These are phyloP conservation scores for Acanthosepion pharaonis DNA, from an alignment of 2,888 invertebrate species.

Conservation along the genomic window DNA sequence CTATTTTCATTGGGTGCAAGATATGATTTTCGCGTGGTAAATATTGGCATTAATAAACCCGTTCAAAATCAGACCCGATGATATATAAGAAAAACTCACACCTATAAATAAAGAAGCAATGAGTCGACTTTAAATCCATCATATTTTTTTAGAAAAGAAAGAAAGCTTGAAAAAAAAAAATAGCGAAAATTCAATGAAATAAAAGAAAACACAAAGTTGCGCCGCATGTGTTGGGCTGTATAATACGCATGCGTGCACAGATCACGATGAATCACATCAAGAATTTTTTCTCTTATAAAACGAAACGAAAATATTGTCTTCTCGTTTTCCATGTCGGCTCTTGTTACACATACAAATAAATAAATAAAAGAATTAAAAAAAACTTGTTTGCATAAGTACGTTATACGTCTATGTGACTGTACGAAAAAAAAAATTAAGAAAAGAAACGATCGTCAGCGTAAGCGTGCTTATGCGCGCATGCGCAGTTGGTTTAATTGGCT, in stretches of 20 bases:
- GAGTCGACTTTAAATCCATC: accelerated
- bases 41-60: too few species aligned
- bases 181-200: background rate
- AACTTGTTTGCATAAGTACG: background rate
- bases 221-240: background rate
- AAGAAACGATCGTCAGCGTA: background rate
- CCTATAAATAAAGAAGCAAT: background rate
- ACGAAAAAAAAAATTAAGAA: background rate
- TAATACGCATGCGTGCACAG: slow-evolving; percentile 8
- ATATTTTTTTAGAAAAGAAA: background rate
- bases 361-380: too few species aligned
- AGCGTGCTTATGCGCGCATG: background rate
- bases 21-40: too few species aligned
- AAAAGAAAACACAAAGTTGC: background rate
- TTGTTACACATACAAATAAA: background rate
- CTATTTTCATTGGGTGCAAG: too few species aligned
- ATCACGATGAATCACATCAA: background rate
- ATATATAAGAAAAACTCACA: background rate
- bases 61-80: background rate
- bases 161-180: background rate
- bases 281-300: slow-evolving; percentile 16
- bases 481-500: background rate
- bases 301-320: slow-evolving; percentile 1
- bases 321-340: background rate
- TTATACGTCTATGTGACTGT: background rate